Base-by-base conservation (phyloP, 2,113 vertebrate species). In the Pachypanchax playfairii region DNA sequence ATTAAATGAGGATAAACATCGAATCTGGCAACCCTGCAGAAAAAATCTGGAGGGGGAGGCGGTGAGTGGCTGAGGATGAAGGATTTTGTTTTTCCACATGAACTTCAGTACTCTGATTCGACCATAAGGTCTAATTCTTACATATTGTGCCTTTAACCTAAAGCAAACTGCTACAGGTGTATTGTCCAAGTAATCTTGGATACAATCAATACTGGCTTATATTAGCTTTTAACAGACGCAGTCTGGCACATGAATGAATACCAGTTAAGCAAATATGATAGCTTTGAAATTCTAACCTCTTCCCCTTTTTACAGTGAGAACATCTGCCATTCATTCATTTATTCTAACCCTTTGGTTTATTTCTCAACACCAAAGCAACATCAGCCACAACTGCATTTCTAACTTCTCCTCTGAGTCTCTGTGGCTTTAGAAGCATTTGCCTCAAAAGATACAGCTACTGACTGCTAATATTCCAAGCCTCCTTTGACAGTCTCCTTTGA, bases 401-500 rank as follows among this genome's bases (percentile, higher is more conserved):
- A 33, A 52, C 69, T 71, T 41, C 51, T 70, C 60, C 52, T 70
- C 47, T 58, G 62, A 43, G 48, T 35, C 63, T 55, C 28, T n/a
- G 25, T 49, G 72, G 69, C 71, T 84, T 79, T 73, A n/a, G 31
- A 77, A 57, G 21, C 29, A 13, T 74, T 71, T 75, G 53, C 66
- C 52, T 74, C 54, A 80, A 81, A 77, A 77, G 69, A 18, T 41
- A 57, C 48, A 28, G 66, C 78, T 74, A 66, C 69, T 77, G 85
- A 78, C 73, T 84, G 24, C 63, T 85, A 83, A 81, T 87, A 85
- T 83, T 69, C 83, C 80, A 73, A 67, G 46, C 68, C 61, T 79
- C n/a, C n/a, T n/a, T n/a, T n/a, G n/a, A n/a, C 77, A 72, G 73
- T 51, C 52, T 42, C 74, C 60, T 49, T 38, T 65, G 70, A 87